These are phyloP conservation scores for Drosophila cyrtoloma DNA, from an alignment of 2,888 invertebrate species.

Conservation along the genomic window DNA sequence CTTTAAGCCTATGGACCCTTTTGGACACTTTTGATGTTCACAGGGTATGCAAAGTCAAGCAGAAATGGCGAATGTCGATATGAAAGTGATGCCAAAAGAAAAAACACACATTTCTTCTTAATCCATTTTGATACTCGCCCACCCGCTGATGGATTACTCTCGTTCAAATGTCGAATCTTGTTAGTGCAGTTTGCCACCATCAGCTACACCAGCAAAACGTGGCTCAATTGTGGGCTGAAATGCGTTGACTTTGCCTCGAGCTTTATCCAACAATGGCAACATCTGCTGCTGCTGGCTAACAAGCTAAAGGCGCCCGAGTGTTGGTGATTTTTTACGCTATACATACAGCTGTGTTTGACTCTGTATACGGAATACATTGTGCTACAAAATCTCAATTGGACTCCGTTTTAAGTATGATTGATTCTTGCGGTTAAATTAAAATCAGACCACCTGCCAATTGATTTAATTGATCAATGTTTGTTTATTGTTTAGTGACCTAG, in stretches of 20 bases:
- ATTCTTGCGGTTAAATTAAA: background rate
- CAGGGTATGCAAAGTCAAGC: conserved; percentile 21
- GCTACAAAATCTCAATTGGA: background rate
- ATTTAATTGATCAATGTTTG: background rate
- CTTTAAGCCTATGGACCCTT: background rate
- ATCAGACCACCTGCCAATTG: background rate
- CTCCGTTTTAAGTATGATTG: background rate
- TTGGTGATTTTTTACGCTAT: conserved; percentile 73
- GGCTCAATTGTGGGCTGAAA: conserved; percentile 44
- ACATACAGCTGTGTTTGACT: conserved; percentile 42
- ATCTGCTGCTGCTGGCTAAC: conserved; percentile 65
- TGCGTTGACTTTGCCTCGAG: conserved; percentile 30
- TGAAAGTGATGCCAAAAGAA: conserved; percentile 50
- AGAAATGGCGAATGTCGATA: conserved; percentile 33
- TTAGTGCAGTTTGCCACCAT: conserved; percentile 51
- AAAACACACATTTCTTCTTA: conserved; percentile 64
- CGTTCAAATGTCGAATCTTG: conserved; percentile 78
- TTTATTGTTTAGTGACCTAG: background rate
- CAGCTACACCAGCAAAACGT: conserved; percentile 15
- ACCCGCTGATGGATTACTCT: conserved; percentile 74
- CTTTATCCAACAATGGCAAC: conserved; percentile 49
- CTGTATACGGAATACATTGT: conserved; percentile 25
- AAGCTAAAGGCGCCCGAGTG: conserved; percentile 59
- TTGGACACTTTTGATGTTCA: background rate
- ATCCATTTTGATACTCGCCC: conserved; percentile 68